Conservation (phyloP, 2,888 invertebrate genomes). For the Temnothorax rugatulus region DNA sequence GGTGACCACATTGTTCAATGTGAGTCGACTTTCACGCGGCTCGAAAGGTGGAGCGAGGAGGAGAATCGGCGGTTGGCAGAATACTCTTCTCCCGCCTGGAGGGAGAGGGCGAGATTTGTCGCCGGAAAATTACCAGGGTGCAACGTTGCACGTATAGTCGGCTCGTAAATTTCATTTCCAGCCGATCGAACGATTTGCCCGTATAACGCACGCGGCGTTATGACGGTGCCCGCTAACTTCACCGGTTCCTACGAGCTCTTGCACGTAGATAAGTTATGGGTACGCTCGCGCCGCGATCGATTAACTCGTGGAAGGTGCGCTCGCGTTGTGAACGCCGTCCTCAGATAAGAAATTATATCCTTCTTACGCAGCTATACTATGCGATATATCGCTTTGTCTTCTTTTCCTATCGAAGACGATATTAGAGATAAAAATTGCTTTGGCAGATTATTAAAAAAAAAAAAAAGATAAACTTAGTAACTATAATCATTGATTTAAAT, state of each 20-base stretch:
- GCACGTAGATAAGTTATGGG: constrained; percentile 54
- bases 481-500: neutral
- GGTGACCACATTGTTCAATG: neutral
- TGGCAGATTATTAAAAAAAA: neutral
- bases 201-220: constrained; percentile 57
- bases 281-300: constrained; percentile 51
- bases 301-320: constrained; percentile 42
- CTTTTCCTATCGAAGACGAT: neutral
- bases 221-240: constrained; percentile 51
- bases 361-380: neutral
- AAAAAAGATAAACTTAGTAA: neutral
- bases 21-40: constrained; percentile 10
- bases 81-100: neutral
- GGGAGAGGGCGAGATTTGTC: constrained; percentile 72
- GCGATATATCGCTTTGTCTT: neutral
- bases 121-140: constrained; percentile 73
- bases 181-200: constrained; percentile 59
- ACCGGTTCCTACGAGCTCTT: constrained; percentile 45
- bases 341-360: constrained; percentile 37
- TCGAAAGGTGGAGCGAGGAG: neutral
- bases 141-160: constrained; percentile 56
- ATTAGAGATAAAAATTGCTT: neutral
- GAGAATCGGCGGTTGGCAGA: constrained; percentile 1
- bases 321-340: constrained; percentile 18
- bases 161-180: constrained; percentile 71